Percentiles rank a stretch among this genome's conserved stretches.
phyloP scores from a whole-genome alignment of 2,888 invertebrate genomes.

The Dicranocentrus wangi region DNA sequence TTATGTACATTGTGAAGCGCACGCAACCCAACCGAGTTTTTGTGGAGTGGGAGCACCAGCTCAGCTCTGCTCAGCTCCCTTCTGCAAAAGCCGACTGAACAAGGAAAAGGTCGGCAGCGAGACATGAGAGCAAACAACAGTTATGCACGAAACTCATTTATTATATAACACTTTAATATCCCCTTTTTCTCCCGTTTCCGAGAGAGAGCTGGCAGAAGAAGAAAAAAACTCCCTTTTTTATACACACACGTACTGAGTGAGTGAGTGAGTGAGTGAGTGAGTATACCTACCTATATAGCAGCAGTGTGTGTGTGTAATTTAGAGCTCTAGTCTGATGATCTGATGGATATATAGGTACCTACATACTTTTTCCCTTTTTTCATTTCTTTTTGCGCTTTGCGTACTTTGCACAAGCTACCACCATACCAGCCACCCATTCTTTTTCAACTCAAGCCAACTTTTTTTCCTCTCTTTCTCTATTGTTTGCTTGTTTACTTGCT shows the following conservation, averaged over 20 bases:
- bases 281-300: conserved; percentile 12
- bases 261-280: conserved; percentile 5
- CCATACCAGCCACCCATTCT: conserved; percentile 13
- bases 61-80: too few relatives aligned
- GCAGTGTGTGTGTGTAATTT: too few relatives aligned
- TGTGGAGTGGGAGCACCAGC: not conserved
- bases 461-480: conserved; percentile 18
- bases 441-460: conserved; percentile 21
- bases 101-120: conserved; percentile 52
- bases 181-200: conserved; percentile 21
- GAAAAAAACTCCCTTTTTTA: too few relatives aligned
- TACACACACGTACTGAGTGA: too few relatives aligned
- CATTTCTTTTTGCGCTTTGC: not conserved
- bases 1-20: conserved; percentile 41
- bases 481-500: conserved; percentile 46
- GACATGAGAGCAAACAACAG: conserved; percentile 54
- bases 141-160: conserved; percentile 56
- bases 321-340: too few relatives aligned
- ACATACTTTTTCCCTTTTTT: too few relatives aligned
- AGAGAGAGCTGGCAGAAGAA: too few relatives aligned
- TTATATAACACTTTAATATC: conserved; percentile 54
- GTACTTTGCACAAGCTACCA: conserved; percentile 2
- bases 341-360: too few relatives aligned
- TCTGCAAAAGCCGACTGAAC: conserved; percentile 24
- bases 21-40: conserved; percentile 5